Evolutionary conservation across 2,113 vertebrate species (phyloP).

Genomic region (Taurulus bubalis): DNA sequence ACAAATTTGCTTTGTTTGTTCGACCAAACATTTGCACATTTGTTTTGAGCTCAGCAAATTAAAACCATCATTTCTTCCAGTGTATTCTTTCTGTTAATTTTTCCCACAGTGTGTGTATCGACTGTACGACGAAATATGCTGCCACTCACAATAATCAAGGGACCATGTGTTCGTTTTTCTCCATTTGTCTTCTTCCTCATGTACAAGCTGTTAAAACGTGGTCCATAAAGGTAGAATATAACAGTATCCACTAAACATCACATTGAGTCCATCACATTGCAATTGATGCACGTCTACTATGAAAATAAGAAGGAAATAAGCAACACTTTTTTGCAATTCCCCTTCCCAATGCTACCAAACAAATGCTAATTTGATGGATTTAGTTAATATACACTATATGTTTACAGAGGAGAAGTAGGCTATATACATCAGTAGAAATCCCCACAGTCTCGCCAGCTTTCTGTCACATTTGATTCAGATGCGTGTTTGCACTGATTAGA

Average conservation of each 20-base stretch:
- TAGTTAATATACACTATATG: conserved; percentile 2
- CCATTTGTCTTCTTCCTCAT: neutral
- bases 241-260: neutral
- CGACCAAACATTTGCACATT: conserved; percentile 27
- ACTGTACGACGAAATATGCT: neutral
- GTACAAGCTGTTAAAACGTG: conserved; percentile 7
- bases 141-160: conserved; percentile 24
- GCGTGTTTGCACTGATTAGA: conserved; percentile 43
- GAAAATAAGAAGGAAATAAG: conserved; percentile 31
- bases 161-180: neutral
- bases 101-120: conserved; percentile 20
- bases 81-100: conserved; percentile 6
- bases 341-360: neutral
- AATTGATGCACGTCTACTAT: conserved; percentile 24
- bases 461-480: conserved; percentile 41
- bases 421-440: neutral
- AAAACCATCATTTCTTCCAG: conserved; percentile 43
- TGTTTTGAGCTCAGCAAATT: conserved; percentile 34
- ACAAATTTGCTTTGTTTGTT: conserved; percentile 41
- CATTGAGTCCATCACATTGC: neutral
- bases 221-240: conserved; percentile 5
- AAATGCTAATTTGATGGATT: conserved; percentile 13
- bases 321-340: neutral
- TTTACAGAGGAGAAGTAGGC: neutral
- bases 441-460: neutral